Evolutionary conservation across 2,888 invertebrate species (phyloP).

Genomic region (Xestoiulus laeticollis): DNA sequence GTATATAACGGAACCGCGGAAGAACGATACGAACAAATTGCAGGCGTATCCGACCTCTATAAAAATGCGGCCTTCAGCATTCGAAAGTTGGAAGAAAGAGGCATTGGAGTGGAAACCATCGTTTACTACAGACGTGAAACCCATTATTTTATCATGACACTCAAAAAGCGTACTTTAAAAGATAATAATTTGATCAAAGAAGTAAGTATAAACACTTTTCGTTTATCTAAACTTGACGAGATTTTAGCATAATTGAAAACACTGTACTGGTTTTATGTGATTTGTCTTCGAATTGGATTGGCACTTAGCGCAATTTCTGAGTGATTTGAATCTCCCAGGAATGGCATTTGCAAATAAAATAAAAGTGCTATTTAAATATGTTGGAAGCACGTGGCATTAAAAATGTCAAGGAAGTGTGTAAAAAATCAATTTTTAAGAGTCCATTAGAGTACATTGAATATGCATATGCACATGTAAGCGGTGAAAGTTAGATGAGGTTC

Average conservation of each 20-base stretch:
- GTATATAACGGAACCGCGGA: constrained; percentile 67
- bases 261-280: not conserved
- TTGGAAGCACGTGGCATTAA: not conserved
- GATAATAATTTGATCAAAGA: constrained; percentile 66
- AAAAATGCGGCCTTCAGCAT: constrained; percentile 70
- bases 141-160: constrained; percentile 73
- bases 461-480: not conserved
- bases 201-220: constrained; percentile 59
- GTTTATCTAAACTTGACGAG: not conserved
- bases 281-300: constrained; percentile 13
- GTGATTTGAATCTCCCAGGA: not conserved
- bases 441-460: not conserved
- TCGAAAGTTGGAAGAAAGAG: constrained; percentile 66
- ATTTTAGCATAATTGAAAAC: not conserved
- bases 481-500: not conserved
- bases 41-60: constrained; percentile 70
- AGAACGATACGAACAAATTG: constrained; percentile 69
- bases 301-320: not conserved
- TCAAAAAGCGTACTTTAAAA: constrained; percentile 68
- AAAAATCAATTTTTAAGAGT: constrained; percentile 23
- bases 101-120: constrained; percentile 70
- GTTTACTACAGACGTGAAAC: constrained; percentile 72
- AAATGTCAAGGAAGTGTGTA: not conserved
- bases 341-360: not conserved
- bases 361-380: not conserved